Evolutionary conservation across 2,113 vertebrate genomes (phyloP), one percentile per base, ranked within the genome.

Genomic region (Etheostoma spectabile): DNA sequence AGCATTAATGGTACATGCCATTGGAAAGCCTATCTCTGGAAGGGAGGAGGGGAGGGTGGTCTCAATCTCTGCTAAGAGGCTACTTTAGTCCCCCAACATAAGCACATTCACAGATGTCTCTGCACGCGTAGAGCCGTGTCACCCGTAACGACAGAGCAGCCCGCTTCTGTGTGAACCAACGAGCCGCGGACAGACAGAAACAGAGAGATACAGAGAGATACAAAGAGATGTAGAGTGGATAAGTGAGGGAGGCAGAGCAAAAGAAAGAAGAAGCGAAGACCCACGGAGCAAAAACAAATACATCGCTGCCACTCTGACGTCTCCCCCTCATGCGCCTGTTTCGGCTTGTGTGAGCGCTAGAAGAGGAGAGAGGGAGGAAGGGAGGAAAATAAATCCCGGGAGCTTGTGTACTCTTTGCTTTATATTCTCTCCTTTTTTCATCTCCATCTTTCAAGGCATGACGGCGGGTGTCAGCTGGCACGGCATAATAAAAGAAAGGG

Each of bases 1-100:
- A 91, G 93, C 92, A 87, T 90, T 90, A 95, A 96, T 96, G 97
- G 97, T 96, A 96, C 95, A 92, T 95, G 96, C 97, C 96, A 92
- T 95, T 85, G 92, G 94, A 95, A 88, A 96, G 93, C 88, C 95
- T 91, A 80, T 95, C 94, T 93, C 93, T 87, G 55, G 6, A 87
- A 87, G 91, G 93, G 89, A 92, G 95, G 94, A 92, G 86, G 90
- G 88, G 90, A 94, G 94, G 94, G 95, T 92, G 95, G 91, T 93
- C 93, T 94, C 92, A 89, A 89, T 93, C 94, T 89, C 91, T 92
- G 92, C 90, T 86, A 93, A 91, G 95, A 95, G 91, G 93, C 93
- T 93, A 94, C 92, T 95, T 94, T 92, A 89, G 91, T 91, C 90
- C 88, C 91, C 82, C 86, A 88, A 88, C 96, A 95, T 90, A 94